These are phyloP conservation scores for Holcopasites calliopsidis DNA, from an alignment of 1,140 invertebrate genomes.

Conservation along the genomic window DNA sequence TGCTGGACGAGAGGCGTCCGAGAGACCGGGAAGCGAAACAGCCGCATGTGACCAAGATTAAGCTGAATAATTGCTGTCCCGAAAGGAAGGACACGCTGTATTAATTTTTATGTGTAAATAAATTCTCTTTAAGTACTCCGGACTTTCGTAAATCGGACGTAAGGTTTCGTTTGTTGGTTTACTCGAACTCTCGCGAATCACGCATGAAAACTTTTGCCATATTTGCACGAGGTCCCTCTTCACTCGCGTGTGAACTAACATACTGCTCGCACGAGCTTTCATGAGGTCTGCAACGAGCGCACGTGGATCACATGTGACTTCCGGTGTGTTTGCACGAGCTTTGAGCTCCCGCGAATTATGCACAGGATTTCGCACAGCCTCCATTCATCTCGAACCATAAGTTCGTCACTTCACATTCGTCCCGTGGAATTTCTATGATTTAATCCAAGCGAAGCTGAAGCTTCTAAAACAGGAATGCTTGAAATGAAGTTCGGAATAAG, in stretches of 20 bases:
- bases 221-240: neutral
- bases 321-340: neutral
- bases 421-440: too few species aligned
- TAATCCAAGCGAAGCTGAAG: too few species aligned
- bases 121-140: neutral
- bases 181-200: too few species aligned
- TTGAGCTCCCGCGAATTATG: constrained; percentile 1
- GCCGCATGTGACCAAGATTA: constrained; percentile 26
- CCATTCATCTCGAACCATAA: neutral
- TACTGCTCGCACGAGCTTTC: neutral
- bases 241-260: neutral
- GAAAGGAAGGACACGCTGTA: too few species aligned
- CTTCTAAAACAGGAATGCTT: too few species aligned
- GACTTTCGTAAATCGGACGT: constrained; percentile 1
- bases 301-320: constrained; percentile 2
- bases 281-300: neutral
- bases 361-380: neutral
- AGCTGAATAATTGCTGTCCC: too few species aligned
- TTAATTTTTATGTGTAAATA: too few species aligned
- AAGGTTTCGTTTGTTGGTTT: too few species aligned
- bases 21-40: constrained; percentile 2
- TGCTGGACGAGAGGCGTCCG: neutral
- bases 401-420: too few species aligned
- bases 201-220: neutral
- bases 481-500: too few species aligned